Conservation (phyloP, 2,113 vertebrate species). For the Podiceps cristatus region DNA sequence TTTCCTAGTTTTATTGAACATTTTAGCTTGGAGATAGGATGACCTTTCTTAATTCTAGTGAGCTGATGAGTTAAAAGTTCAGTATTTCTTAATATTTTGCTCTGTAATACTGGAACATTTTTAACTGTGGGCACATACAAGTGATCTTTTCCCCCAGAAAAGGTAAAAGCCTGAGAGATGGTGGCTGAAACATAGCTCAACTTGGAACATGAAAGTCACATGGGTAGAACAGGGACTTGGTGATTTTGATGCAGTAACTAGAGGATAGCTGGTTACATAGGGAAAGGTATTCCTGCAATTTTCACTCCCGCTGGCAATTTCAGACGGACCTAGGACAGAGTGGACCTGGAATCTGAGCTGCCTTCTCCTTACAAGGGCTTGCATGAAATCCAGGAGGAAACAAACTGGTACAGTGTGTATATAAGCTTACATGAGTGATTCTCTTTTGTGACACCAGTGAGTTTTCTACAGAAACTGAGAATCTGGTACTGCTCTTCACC, state of each 20-base stretch:
- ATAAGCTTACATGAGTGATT: neutral
- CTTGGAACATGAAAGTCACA: neutral
- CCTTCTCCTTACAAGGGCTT: slow-evolving; percentile 20
- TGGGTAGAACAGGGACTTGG: neutral
- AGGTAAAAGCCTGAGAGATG: neutral
- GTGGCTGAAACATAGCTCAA: neutral
- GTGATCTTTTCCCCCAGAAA: neutral
- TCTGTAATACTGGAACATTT: neutral
- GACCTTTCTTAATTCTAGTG: neutral
- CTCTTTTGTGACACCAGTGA: neutral
- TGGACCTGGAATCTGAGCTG: neutral
- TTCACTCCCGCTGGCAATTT: neutral
- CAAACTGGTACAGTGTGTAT: fast-evolving
- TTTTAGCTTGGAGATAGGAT: neutral
- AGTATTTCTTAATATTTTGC: neutral
- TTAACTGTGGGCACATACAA: neutral
- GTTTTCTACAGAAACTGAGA: neutral
- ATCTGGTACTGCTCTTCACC: neutral
- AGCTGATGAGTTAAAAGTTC: neutral
- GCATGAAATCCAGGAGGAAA: slow-evolving; percentile 1
- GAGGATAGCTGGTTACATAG: neutral
- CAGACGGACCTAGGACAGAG: neutral
- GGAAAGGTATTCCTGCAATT: neutral
- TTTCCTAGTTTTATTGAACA: neutral
- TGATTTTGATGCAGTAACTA: neutral